These are phyloP conservation scores for Caenorhabditis wallacei DNA, from an alignment of 2,888 invertebrate species.

Conservation along the genomic window DNA sequence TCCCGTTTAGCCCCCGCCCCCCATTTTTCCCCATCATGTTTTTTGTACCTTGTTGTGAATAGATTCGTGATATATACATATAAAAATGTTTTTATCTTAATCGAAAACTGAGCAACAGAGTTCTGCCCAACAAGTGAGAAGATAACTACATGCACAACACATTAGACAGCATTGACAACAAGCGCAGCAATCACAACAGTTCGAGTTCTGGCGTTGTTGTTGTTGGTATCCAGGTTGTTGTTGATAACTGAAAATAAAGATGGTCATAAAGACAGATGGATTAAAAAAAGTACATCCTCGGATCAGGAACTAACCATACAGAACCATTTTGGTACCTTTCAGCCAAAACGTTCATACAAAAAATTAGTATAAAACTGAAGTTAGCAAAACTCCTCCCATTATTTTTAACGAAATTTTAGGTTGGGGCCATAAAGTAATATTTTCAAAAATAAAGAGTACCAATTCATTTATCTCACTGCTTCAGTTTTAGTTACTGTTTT, in stretches of 20 bases:
- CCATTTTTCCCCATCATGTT: conserved; percentile 4
- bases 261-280: background rate
- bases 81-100: background rate
- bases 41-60: conserved; percentile 40
- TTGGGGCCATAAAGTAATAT: too few species aligned
- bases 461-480: too few species aligned
- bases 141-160: conserved; percentile 51
- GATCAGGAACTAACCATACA: too few species aligned
- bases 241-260: conserved; percentile 16
- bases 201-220: conserved; percentile 42
- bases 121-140: conserved; percentile 55
- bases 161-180: conserved; percentile 55
- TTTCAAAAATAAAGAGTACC: too few species aligned
- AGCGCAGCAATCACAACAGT: conserved; percentile 50
- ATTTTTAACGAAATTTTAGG: too few species aligned
- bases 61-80: conserved; percentile 39
- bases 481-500: background rate
- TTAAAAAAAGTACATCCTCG: too few species aligned
- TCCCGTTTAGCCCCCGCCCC: conserved; percentile 45
- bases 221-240: conserved; percentile 32
- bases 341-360: too few species aligned
- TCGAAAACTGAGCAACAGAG: conserved; percentile 44
- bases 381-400: too few species aligned
- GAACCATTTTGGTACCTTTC: too few species aligned
- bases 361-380: too few species aligned